A percentile compares a stretch with the other conserved stretches of the same genome.
Conservation (phyloP, 2,888 invertebrate species). For the Eugnorisma glareosa region DNA sequence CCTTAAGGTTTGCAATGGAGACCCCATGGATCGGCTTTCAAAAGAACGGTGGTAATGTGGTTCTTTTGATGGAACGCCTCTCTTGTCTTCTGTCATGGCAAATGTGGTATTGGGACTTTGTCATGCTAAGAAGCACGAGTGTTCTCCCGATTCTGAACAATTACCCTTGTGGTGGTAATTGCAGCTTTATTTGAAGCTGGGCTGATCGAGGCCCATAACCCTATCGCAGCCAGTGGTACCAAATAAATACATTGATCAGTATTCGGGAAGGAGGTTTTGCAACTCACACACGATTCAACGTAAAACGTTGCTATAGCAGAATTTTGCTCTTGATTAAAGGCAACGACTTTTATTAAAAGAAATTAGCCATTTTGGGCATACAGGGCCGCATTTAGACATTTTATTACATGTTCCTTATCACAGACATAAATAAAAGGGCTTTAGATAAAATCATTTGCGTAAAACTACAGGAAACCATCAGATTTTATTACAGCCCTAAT, state of each 20-base stretch:
- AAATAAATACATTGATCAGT: too few relatives aligned
- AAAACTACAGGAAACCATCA: conserved; percentile 57
- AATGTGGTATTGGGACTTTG: neutral
- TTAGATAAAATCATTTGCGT: conserved; percentile 48
- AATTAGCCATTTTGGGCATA: conserved; percentile 15
- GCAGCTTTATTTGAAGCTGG: neutral
- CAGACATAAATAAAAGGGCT: conserved; percentile 41
- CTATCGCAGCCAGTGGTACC: neutral
- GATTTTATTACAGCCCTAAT: conserved; percentile 57
- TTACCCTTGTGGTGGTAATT: neutral
- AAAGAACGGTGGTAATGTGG: neutral
- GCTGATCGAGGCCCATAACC: neutral
- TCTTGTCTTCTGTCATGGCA: neutral
- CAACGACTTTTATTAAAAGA: conserved; percentile 28
- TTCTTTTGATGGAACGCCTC: neutral
- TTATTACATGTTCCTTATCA: conserved; percentile 38
- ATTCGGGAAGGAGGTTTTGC: too few relatives aligned
- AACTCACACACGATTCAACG: neutral
- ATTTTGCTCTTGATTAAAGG: neutral
- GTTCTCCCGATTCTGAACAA: neutral
- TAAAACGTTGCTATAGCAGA: neutral
- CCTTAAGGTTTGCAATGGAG: neutral
- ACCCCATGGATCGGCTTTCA: neutral
- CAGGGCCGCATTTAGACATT: conserved; percentile 44
- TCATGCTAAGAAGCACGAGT: neutral